Conservation (phyloP, 2,888 invertebrate species). For the Parnassius smintheus region DNA sequence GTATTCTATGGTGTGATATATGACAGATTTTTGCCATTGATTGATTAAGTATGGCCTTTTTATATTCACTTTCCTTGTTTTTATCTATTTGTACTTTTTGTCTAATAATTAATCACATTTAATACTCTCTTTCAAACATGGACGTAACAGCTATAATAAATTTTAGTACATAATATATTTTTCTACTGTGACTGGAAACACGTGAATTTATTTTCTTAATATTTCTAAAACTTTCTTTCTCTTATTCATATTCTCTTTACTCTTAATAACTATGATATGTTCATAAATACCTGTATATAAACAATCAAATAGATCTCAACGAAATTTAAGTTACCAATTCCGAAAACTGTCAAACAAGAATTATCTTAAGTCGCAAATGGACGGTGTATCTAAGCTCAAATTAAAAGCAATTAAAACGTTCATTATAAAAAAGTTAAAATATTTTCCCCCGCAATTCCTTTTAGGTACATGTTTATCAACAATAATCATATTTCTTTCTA, state of each 20-base stretch:
- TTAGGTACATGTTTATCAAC: neutral
- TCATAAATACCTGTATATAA: conserved; percentile 39
- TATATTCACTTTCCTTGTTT: too few species aligned
- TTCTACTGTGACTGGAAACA: too few species aligned
- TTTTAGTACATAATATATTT: too few species aligned
- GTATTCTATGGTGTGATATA: too few species aligned
- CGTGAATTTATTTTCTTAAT: too few species aligned
- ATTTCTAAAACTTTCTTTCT: too few species aligned
- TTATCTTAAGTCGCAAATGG: conserved; percentile 19
- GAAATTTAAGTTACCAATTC: conserved; percentile 1
- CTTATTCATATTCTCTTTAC: conserved; percentile 1
- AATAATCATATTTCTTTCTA: conserved; percentile 23
- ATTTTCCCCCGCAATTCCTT: neutral
- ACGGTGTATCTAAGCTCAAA: conserved; percentile 24
- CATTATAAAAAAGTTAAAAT: neutral
- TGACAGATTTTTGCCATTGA: too few species aligned
- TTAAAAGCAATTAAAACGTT: conserved; percentile 16
- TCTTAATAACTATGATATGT: conserved; percentile 51
- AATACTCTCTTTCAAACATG: too few species aligned
- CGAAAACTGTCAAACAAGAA: conserved; percentile 12
- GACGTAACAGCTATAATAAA: too few species aligned
- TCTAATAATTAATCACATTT: too few species aligned
- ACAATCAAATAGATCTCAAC: conserved; percentile 3
- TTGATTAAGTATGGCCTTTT: too few species aligned
- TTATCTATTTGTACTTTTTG: too few species aligned